phyloP scores from a whole-genome alignment of 2,113 vertebrate species.

The Saguinus midas region DNA sequence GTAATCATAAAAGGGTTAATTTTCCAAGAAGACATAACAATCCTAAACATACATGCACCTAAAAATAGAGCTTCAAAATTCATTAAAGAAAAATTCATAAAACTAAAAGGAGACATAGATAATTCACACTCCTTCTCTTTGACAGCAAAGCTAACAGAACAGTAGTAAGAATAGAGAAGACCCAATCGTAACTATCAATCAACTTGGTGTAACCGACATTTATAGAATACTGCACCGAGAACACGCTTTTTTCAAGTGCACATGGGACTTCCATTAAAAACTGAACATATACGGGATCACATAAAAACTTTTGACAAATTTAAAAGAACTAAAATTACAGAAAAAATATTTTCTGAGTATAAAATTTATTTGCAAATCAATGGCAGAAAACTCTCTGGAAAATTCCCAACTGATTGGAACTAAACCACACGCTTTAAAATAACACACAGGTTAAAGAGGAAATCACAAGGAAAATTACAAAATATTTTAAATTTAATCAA shows the following conservation, averaged over 20 bases:
- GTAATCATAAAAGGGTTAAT: too few relatives aligned
- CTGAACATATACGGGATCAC: neutral
- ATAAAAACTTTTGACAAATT: neutral
- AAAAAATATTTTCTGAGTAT: neutral
- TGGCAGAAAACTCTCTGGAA: neutral
- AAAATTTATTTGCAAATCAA: neutral
- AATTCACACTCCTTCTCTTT: neutral
- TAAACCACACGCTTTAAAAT: neutral
- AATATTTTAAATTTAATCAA: neutral
- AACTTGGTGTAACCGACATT: rapidly evolving
- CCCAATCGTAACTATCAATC: rapidly evolving
- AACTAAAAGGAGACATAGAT: neutral
- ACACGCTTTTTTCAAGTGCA: neutral
- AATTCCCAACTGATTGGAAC: neutral
- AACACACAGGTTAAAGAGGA: neutral
- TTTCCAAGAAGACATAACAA: neutral
- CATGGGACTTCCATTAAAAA: neutral
- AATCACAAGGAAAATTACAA: neutral
- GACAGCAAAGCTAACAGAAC: neutral
- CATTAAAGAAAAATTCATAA: neutral
- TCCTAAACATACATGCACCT: too few relatives aligned
- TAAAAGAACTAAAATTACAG: neutral
- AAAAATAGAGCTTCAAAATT: neutral
- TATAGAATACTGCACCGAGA: too few relatives aligned
- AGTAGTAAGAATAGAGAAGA: neutral